Evolutionary conservation across 2,888 invertebrate species (phyloP).

Genomic region (Acrobasis suavella): DNA sequence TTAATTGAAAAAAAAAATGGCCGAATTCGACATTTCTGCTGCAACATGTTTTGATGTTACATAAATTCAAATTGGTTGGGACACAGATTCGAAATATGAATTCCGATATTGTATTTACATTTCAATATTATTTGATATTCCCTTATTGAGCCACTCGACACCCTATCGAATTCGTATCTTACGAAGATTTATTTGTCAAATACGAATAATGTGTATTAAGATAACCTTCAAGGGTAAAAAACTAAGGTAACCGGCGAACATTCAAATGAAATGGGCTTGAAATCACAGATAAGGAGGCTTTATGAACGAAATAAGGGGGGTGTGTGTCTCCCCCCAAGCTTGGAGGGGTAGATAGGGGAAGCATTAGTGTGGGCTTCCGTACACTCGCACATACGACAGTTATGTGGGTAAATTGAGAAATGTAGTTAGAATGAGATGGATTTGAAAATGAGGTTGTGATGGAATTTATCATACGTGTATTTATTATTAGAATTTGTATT

Average conservation of each 20-base stretch:
- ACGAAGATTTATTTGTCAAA: slow-evolving; percentile 31
- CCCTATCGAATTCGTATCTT: slow-evolving; percentile 12
- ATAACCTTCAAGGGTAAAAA: slow-evolving; percentile 41
- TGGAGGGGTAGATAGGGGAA: slow-evolving; percentile 29
- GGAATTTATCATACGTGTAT: slow-evolving; percentile 8
- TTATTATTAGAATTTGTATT: neutral
- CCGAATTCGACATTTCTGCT: neutral
- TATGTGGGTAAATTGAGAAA: slow-evolving; percentile 23
- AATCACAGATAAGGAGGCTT: slow-evolving; percentile 74
- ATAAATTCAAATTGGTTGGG: neutral
- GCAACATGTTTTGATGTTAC: too few species aligned
- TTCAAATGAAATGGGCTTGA: slow-evolving; percentile 78
- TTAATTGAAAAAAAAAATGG: neutral
- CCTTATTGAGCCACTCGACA: slow-evolving; percentile 3
- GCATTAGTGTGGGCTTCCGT: slow-evolving; percentile 44
- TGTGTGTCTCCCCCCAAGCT: slow-evolving; percentile 29
- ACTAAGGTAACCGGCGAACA: slow-evolving; percentile 58
- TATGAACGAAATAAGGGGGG: slow-evolving; percentile 63
- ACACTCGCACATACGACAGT: slow-evolving; percentile 38
- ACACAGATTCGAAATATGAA: neutral
- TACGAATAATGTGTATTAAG: slow-evolving; percentile 31
- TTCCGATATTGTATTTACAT: neutral
- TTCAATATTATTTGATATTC: slow-evolving; percentile 1
- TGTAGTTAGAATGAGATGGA: slow-evolving; percentile 23
- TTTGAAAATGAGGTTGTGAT: slow-evolving; percentile 19